Conservation (phyloP, 1,140 invertebrate species). For the Phymastichus coffea region DNA sequence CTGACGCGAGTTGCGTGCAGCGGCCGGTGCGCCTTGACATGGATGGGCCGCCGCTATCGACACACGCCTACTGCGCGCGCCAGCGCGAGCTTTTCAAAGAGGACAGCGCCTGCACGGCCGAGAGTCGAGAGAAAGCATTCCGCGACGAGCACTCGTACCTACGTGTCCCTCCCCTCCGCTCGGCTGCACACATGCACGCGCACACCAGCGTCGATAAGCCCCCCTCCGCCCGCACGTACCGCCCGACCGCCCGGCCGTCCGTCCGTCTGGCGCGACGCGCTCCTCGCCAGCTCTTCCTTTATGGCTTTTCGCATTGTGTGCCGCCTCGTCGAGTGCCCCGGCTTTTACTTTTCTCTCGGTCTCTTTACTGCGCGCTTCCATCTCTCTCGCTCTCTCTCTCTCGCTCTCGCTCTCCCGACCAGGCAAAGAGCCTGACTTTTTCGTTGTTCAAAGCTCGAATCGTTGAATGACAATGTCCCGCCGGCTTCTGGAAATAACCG, state of each 20-base stretch:
- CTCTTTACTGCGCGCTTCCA: too few relatives aligned
- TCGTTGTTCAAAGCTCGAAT: too few relatives aligned
- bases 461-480: too few relatives aligned
- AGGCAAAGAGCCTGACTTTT: too few relatives aligned
- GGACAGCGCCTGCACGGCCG: conserved; percentile 15
- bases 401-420: too few relatives aligned
- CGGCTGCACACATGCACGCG: neutral
- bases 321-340: too few relatives aligned
- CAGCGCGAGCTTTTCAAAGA: conserved; percentile 18
- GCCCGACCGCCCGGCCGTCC: conserved; percentile 34
- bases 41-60: conserved; percentile 57
- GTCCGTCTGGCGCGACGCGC: conserved; percentile 42
- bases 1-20: conserved; percentile 24
- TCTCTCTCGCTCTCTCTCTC: too few relatives aligned
- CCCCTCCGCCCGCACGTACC: conserved; percentile 38
- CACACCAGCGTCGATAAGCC: conserved; percentile 41
- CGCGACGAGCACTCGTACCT: neutral
- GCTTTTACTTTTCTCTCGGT: too few relatives aligned
- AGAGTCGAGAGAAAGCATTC: conserved; percentile 1
- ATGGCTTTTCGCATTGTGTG: too few relatives aligned
- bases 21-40: conserved; percentile 56
- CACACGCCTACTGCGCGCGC: conserved; percentile 49
- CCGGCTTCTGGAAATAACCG: too few relatives aligned
- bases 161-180: neutral
- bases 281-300: too few relatives aligned